Evolutionary conservation across 2,113 vertebrate species (phyloP).

Genomic region (Forbesichthys papilliferus): DNA sequence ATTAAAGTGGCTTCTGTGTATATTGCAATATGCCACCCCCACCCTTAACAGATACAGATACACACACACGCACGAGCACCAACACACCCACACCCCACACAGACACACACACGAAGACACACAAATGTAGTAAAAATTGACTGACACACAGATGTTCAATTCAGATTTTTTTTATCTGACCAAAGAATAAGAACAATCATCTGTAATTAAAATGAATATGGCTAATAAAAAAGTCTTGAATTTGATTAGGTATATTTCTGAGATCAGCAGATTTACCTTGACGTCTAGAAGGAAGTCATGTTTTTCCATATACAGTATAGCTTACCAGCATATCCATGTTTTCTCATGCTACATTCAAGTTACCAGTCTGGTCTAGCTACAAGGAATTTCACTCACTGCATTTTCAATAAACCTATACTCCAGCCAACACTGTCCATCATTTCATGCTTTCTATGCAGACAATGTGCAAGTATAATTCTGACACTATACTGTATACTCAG

Average conservation of each 20-base stretch:
- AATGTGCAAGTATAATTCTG: constrained; percentile 31
- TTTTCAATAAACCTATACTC: constrained; percentile 14
- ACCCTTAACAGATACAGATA: constrained; percentile 29
- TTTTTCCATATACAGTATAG: too few relatives aligned
- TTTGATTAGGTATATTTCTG: not conserved
- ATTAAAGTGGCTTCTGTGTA: constrained; percentile 69
- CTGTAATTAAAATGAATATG: not conserved
- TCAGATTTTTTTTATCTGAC: constrained; percentile 26
- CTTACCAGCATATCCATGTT: not conserved
- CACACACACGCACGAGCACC: not conserved
- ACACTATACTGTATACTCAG: constrained; percentile 26
- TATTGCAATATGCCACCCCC: constrained; percentile 39
- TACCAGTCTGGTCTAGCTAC: not conserved
- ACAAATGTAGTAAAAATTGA: not conserved
- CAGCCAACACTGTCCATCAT: constrained; percentile 4
- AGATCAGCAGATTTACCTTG: too few relatives aligned
- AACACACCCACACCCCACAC: not conserved
- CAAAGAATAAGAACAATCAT: not conserved
- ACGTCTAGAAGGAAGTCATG: too few relatives aligned
- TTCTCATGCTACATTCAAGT: not conserved
- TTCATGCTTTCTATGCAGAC: constrained; percentile 14
- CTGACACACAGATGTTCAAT: constrained; percentile 29
- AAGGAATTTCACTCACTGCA: not conserved
- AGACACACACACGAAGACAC: constrained; percentile 10
- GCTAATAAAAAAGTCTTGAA: not conserved